Conservation (phyloP, 2,113 vertebrate genomes). For the Paratilapia polleni region DNA sequence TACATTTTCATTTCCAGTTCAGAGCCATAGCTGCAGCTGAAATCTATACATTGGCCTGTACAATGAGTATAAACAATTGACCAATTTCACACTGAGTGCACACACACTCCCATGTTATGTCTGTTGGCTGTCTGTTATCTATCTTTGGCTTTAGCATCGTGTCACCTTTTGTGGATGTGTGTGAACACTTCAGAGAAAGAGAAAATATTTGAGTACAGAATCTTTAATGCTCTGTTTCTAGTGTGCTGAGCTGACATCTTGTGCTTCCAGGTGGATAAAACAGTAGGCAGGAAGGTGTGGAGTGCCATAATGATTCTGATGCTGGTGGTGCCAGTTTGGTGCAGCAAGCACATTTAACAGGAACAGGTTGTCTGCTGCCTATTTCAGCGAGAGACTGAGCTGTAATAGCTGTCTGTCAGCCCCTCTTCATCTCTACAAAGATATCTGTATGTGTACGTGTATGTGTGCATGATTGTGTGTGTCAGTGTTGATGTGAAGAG, state of each 20-base stretch:
- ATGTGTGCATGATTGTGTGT: not conserved
- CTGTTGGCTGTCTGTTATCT: not conserved
- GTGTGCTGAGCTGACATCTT: not conserved
- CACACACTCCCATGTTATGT: no score
- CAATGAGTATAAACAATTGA: no score
- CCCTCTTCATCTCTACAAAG: not conserved
- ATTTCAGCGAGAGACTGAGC: not conserved
- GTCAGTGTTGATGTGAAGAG: not conserved
- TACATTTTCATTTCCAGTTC: no score
- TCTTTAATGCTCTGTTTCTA: not conserved
- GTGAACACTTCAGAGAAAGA: not conserved
- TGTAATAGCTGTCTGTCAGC: slow-evolving; percentile 32
- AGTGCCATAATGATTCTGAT: not conserved
- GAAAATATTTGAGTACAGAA: not conserved
- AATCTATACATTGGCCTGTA: no score
- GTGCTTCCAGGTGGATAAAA: not conserved
- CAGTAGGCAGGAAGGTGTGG: not conserved
- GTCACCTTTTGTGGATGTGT: not conserved
- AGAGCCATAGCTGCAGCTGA: no score
- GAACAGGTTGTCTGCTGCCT: slow-evolving; percentile 18
- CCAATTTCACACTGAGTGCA: no score
- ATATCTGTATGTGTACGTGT: not conserved
- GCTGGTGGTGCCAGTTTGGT: slow-evolving; percentile 14
- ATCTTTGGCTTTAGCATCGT: not conserved
- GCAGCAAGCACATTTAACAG: not conserved